Conservation (phyloP, 2,797 vertebrate genomes). For the Epinephelus awoara region DNA sequence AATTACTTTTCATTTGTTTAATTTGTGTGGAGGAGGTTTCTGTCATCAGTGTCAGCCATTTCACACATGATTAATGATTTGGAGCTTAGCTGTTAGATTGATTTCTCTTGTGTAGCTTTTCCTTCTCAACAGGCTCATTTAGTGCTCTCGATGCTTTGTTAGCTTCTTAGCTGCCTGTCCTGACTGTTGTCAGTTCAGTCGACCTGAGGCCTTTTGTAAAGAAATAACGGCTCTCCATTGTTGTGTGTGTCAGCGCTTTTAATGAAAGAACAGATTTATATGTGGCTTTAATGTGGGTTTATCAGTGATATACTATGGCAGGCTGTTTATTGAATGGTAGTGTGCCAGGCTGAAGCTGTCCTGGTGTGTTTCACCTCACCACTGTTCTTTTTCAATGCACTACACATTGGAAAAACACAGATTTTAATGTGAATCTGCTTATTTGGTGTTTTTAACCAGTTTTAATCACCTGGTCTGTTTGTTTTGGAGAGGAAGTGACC, state of each 20-base stretch:
- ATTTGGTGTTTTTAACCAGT: too few relatives aligned
- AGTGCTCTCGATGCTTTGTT: constrained; percentile 6
- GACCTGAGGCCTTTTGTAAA: neutral
- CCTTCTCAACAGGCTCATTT: constrained; percentile 3
- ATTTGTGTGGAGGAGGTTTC: constrained; percentile 8
- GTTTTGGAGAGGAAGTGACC: too few relatives aligned
- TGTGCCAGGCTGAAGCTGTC: constrained; percentile 10
- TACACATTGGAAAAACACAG: too few relatives aligned
- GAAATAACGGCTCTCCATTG: constrained; percentile 24
- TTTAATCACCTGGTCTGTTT: too few relatives aligned
- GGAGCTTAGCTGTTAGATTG: neutral
- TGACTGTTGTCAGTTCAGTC: constrained; percentile 11
- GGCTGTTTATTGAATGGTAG: constrained; percentile 44
- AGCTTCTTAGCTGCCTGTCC: neutral
- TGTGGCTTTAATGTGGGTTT: constrained; percentile 33
- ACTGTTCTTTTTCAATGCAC: constrained; percentile 2
- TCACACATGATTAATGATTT: constrained; percentile 1
- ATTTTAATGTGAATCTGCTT: too few relatives aligned
- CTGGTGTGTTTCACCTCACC: constrained; percentile 47
- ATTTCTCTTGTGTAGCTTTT: constrained; percentile 28
- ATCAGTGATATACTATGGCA: constrained; percentile 41
- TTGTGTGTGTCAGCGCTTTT: constrained; percentile 35
- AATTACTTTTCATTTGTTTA: constrained; percentile 5
- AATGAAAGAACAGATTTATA: constrained; percentile 72
- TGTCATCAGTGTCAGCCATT: constrained; percentile 22